These are phyloP conservation scores for Conopomorpha cramerella DNA, from an alignment of 1,140 invertebrate genomes.

Conservation along the genomic window DNA sequence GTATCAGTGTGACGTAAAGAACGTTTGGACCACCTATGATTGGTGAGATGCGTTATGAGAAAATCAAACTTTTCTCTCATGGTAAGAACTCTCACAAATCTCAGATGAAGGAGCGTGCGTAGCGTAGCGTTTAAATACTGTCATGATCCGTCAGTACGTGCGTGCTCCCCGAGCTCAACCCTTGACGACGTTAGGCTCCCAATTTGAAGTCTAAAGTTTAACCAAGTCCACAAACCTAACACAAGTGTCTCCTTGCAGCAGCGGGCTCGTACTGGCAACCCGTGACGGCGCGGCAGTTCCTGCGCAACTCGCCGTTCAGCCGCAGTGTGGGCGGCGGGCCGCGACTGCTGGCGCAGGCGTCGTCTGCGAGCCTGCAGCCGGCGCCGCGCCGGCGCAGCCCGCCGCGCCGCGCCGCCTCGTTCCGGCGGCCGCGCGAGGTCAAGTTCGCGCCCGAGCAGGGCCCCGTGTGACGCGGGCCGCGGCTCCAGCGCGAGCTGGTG, in stretches of 20 bases:
- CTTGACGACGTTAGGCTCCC: too few species aligned
- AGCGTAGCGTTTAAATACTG: too few species aligned
- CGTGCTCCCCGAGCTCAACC: too few species aligned
- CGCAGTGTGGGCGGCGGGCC: constrained; percentile 20
- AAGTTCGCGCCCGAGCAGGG: constrained; percentile 54
- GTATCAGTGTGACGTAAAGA: too few species aligned
- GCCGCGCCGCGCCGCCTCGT: constrained; percentile 31
- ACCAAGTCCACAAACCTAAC: background rate
- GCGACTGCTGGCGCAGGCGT: constrained; percentile 39
- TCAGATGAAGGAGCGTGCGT: too few species aligned
- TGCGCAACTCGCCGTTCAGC: constrained; percentile 64
- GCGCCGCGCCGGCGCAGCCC: constrained; percentile 22
- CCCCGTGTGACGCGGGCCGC: constrained; percentile 46
- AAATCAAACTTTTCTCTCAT: too few species aligned
- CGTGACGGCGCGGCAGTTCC: constrained; percentile 67
- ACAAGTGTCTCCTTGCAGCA: constrained; percentile 17
- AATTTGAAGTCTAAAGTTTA: too few species aligned
- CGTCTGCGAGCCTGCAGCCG: constrained; percentile 38
- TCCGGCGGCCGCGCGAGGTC: constrained; percentile 53
- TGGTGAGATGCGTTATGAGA: too few species aligned
- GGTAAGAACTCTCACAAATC: too few species aligned
- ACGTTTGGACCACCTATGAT: too few species aligned
- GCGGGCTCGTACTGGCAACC: constrained; percentile 68
- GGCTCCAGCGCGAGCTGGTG: constrained; percentile 49
- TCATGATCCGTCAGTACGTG: too few species aligned